phyloP scores from a whole-genome alignment of 2,113 vertebrate genomes.

The Apteryx owenii region DNA sequence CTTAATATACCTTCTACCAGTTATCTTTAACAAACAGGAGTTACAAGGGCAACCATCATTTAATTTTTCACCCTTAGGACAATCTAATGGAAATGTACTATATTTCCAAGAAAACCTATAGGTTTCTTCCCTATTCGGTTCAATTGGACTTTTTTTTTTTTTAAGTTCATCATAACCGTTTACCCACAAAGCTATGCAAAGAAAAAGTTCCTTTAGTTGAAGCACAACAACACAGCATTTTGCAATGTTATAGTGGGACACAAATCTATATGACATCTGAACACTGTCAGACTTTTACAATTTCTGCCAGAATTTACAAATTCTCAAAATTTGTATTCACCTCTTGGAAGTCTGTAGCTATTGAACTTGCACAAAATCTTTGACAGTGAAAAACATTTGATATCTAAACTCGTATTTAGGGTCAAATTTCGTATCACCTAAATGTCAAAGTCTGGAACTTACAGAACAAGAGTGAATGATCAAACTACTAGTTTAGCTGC shows the following conservation, averaged over 20 bases:
- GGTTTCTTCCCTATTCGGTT: background rate
- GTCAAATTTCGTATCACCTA: background rate
- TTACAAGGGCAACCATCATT: background rate
- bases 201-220: background rate
- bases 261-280: background rate
- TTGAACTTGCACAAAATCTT: background rate
- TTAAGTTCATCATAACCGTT: background rate
- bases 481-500: background rate
- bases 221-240: background rate
- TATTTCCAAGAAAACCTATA: background rate
- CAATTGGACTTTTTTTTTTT: background rate
- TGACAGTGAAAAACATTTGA: background rate
- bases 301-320: background rate
- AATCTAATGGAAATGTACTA: background rate
- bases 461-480: background rate
- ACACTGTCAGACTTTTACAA: background rate
- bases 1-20: background rate
- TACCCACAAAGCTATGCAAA: background rate
- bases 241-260: background rate
- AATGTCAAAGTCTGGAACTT: background rate
- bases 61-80: background rate
- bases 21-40: background rate
- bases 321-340: background rate
- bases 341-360: background rate
- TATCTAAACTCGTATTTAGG: background rate